phyloP scores from a whole-genome alignment of 1,140 invertebrate genomes.

The Palaemon carinicauda region DNA sequence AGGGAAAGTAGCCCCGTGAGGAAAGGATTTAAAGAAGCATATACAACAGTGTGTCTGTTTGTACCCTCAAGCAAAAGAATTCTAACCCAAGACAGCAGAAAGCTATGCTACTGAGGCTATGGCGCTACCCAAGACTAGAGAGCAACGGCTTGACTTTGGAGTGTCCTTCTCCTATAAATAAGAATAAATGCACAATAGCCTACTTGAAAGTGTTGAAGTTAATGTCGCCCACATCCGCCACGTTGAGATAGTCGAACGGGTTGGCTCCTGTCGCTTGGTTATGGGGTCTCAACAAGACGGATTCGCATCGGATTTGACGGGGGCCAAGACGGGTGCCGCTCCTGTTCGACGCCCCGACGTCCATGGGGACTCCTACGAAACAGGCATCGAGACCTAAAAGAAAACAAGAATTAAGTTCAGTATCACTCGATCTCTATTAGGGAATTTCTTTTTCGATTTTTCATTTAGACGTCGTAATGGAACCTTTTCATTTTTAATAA shows the following conservation, averaged over 20 bases:
- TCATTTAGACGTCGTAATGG: too few relatives aligned
- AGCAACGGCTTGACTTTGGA: too few relatives aligned
- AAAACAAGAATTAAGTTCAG: background rate
- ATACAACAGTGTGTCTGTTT: too few relatives aligned
- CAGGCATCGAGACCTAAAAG: slow-evolving; percentile 28
- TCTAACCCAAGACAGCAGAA: too few relatives aligned
- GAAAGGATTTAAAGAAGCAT: too few relatives aligned
- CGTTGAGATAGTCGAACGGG: slow-evolving; percentile 4
- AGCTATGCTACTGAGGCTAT: too few relatives aligned
- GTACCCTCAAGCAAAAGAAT: too few relatives aligned
- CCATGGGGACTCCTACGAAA: slow-evolving; percentile 36
- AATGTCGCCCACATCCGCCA: slow-evolving; percentile 39
- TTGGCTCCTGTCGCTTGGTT: background rate
- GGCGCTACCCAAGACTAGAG: too few relatives aligned
- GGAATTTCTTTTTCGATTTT: background rate
- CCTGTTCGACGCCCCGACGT: slow-evolving; percentile 24
- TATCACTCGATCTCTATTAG: background rate
- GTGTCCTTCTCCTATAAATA: too few relatives aligned
- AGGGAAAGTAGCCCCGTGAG: too few relatives aligned
- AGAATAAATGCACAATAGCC: too few relatives aligned
- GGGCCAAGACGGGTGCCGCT: slow-evolving; percentile 31
- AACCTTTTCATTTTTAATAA: too few relatives aligned
- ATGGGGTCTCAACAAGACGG: background rate
- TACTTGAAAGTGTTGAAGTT: slow-evolving; percentile 27
- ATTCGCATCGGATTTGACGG: slow-evolving; percentile 40